phyloP scores from a whole-genome alignment of 1,140 invertebrate genomes.

The Triops longicaudatus region DNA sequence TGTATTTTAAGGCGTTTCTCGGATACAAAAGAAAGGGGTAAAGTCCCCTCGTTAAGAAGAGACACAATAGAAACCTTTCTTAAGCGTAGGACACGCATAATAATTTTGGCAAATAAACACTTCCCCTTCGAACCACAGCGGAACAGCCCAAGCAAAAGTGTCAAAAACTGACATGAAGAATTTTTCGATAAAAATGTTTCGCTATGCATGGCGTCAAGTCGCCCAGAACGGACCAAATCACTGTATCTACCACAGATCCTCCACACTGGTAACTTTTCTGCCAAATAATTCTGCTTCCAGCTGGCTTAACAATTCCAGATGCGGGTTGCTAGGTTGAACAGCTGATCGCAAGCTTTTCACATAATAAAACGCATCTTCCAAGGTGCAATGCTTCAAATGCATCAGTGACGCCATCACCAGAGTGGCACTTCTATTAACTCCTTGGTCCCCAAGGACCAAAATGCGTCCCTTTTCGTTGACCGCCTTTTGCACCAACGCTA shows the following conservation, averaged over 20 bases:
- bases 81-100: background rate
- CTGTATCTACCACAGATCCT: conserved; percentile 33
- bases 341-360: conserved; percentile 36
- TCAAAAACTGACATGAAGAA: background rate
- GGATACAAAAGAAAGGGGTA: background rate
- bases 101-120: background rate
- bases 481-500: conserved; percentile 33
- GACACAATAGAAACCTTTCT: background rate
- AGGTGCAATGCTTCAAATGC: conserved; percentile 33
- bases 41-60: background rate
- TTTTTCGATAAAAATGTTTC: background rate
- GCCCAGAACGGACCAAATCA: background rate
- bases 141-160: background rate
- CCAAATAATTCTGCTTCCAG: conserved; percentile 37
- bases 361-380: conserved; percentile 38
- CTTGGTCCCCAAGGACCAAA: conserved; percentile 36
- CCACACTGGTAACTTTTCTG: conserved; percentile 33
- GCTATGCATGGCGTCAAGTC: background rate
- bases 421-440: conserved; percentile 35
- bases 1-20: background rate
- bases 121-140: background rate
- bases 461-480: conserved; percentile 32
- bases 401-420: conserved; percentile 36
- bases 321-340: conserved; percentile 33
- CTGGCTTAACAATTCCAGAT: conserved; percentile 33